These are phyloP conservation scores for Cyprinella venusta DNA, from an alignment of 2,797 vertebrate genomes.

Conservation along the genomic window DNA sequence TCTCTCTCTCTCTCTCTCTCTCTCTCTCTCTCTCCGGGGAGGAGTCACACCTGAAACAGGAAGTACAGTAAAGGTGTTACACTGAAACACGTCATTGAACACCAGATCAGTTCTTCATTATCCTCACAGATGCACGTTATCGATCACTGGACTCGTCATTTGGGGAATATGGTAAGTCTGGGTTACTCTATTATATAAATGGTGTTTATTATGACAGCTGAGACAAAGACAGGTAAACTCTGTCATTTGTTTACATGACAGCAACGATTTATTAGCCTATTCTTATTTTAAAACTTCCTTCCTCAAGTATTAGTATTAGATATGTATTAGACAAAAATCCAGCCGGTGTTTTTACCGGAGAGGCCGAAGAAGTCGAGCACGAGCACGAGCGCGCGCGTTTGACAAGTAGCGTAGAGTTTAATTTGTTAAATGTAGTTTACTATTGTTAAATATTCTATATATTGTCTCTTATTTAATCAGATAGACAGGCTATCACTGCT, in stretches of 20 bases:
- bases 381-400: no score
- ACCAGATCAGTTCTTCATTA: neutral
- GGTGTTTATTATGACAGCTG: neutral
- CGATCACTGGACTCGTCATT: neutral
- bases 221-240: neutral
- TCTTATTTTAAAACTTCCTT: neutral
- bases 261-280: neutral
- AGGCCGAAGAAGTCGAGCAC: no score
- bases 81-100: neutral
- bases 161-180: conserved; percentile 5
- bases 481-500: neutral
- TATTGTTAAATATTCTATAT: neutral
- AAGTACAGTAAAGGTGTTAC: conserved; percentile 17
- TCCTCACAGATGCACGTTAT: neutral
- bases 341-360: neutral
- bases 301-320: neutral
- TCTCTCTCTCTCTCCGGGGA: neutral
- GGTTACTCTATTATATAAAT: neutral
- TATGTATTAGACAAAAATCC: neutral
- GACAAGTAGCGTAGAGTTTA: neutral
- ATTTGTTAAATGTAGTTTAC: neutral
- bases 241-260: neutral
- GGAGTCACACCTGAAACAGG: conserved; percentile 40
- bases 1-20: neutral
- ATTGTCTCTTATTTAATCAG: no score